phyloP scores from a whole-genome alignment of 2,888 invertebrate genomes.

The Branchipolynoe longqiensis region DNA sequence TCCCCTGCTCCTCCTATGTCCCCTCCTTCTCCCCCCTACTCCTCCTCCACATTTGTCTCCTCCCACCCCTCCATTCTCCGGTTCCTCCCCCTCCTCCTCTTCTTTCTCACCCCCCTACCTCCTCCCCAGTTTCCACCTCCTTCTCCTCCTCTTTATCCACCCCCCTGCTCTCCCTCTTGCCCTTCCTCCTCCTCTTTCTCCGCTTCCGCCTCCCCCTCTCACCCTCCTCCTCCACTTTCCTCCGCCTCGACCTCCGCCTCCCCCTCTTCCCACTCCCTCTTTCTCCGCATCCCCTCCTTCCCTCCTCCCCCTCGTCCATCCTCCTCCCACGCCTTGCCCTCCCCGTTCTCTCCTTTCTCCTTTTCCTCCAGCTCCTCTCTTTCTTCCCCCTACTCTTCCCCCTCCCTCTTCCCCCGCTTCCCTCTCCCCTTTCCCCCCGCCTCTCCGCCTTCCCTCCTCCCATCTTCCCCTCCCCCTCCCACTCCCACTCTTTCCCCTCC shows the following conservation, averaged over 20 bases:
- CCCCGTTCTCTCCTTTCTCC: not conserved
- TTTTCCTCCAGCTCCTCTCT: not conserved
- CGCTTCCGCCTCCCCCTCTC: not conserved
- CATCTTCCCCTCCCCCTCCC: not conserved
- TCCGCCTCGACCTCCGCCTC: not conserved
- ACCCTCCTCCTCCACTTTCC: not conserved
- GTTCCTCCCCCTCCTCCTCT: not conserved
- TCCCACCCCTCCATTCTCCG: not conserved
- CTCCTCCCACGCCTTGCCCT: not conserved
- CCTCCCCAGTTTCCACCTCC: not conserved
- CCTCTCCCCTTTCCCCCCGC: not conserved
- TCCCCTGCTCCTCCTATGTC: not conserved
- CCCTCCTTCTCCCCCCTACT: not conserved
- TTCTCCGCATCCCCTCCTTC: not conserved
- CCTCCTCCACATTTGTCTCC: not conserved
- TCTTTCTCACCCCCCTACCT: not conserved
- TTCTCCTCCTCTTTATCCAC: not conserved
- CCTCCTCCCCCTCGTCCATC: not conserved
- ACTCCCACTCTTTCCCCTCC: not conserved
- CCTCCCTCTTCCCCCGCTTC: not conserved
- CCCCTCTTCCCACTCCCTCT: not conserved
- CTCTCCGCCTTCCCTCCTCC: not conserved
- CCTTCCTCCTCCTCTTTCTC: constrained; percentile 4
- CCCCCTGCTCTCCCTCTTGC: constrained; percentile 3
- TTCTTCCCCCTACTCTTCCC: not conserved